These are phyloP conservation scores for Phoeniculus purpureus DNA, from an alignment of 2,797 vertebrate genomes.

Conservation along the genomic window DNA sequence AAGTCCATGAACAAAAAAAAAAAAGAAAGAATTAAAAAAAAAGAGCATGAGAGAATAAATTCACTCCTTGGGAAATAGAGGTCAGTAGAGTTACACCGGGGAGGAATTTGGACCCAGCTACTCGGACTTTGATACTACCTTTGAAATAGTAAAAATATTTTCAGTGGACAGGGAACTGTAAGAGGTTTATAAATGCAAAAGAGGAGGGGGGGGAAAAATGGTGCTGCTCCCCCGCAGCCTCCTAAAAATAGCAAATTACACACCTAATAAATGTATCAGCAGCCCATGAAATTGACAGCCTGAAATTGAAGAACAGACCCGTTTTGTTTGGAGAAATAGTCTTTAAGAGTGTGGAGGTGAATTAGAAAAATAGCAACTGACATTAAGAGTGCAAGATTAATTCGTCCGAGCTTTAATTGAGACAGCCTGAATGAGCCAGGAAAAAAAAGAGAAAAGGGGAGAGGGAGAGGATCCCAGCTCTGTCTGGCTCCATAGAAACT, in stretches of 20 bases:
- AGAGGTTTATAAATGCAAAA: constrained; percentile 69
- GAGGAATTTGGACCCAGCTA: constrained; percentile 52
- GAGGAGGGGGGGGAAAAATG: background rate
- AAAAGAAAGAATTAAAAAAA: too few relatives aligned
- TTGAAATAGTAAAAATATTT: constrained; percentile 69
- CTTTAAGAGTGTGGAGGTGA: constrained; percentile 67
- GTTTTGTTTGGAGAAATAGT: constrained; percentile 71
- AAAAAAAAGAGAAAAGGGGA: constrained; percentile 48
- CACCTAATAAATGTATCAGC: constrained; percentile 79
- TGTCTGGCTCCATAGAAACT: constrained; percentile 76
- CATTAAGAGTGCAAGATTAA: constrained; percentile 74
- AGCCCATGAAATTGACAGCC: constrained; percentile 75
- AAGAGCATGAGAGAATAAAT: constrained; percentile 13
- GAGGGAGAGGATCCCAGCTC: constrained; percentile 71
- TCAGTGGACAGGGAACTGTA: constrained; percentile 60
- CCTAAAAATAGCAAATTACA: constrained; percentile 78
- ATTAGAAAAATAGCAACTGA: constrained; percentile 72
- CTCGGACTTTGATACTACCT: background rate
- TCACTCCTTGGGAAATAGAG: constrained; percentile 39
- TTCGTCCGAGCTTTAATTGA: constrained; percentile 75
- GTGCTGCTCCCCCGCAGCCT: constrained; percentile 66
- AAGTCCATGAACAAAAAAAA: background rate
- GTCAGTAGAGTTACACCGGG: constrained; percentile 28
- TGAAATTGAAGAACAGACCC: constrained; percentile 71
- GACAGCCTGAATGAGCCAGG: constrained; percentile 69